Evolutionary conservation across 2,888 invertebrate species (phyloP), one percentile per base, ranked within the genome.

Genomic region (Aproaerema taeniolella): DNA sequence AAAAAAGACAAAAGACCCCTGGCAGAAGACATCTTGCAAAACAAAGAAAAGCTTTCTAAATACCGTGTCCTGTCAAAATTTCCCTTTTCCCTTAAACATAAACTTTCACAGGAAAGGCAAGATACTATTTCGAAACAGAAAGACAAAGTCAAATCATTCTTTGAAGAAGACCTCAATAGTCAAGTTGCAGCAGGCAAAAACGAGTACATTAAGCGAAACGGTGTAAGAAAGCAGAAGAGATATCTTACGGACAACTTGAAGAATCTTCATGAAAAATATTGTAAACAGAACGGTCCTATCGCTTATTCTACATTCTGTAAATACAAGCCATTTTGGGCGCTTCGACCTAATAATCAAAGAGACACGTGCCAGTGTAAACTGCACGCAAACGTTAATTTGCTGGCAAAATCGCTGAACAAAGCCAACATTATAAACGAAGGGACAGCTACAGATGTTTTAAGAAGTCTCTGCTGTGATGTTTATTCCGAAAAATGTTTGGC

Each of bases 161-260:
- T 31, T 14, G 31, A 31, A n/a, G 31, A 31, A n/a, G 31, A 31
- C 13, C 11, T 13, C 5, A 25, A 24, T n/a, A 34, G 24, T 34
- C 12, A 11, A 13, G 25, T 34, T 12, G 34, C 34, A 12, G 8
- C 34, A 10, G 24, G 25, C 11, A 34, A 34, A 24, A 24, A 34
- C 2, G 34, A 34, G 9, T 34, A n/a, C 9, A 14, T 34, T 1
- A 34, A 20, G 16, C 10, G 25, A 11, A n/a, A 13, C 8, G 25
- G 14, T 10, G 9, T 24, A 12, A 34, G 13, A 20, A 34, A 34
- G 13, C 34, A 34, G 13, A 34, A 25, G 24, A 12, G 25, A 34
- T 34, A 34, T 8, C 13, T 25, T 7, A 24, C 12, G 6, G 34
- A 31, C 10, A 31, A n/a, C 5, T 8, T 31, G 10, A 16, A n/a